These are phyloP conservation scores for Telmatochromis brachygnathus DNA, from an alignment of 2,113 vertebrate species.

Conservation along the genomic window DNA sequence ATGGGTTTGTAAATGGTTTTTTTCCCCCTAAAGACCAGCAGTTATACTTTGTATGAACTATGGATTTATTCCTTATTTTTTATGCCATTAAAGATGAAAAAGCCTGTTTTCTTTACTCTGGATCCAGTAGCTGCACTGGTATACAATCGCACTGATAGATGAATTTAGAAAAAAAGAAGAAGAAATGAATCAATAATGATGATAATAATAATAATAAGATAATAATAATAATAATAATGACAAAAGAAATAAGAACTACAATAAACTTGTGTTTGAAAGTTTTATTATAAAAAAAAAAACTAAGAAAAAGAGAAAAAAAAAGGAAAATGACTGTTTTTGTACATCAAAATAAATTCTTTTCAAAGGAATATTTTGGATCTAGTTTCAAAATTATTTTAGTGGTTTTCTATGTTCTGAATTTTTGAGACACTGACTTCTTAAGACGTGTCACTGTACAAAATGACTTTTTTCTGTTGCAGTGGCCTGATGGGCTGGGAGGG, in stretches of 20 bases:
- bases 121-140: constrained; percentile 96
- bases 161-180: constrained; percentile 9
- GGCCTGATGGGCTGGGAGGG: constrained; percentile 71
- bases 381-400: constrained; percentile 99
- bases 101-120: constrained; percentile 93
- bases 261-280: constrained; percentile 87
- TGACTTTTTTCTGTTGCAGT: constrained; percentile 76
- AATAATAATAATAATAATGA: constrained; percentile 43
- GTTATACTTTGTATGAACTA: constrained; percentile 99
- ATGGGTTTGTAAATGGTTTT: constrained; percentile 95
- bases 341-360: constrained; percentile 95
- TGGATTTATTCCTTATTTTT: constrained; percentile 84
- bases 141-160: constrained; percentile 95
- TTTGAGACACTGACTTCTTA: constrained; percentile 74
- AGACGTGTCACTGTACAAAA: constrained; percentile 83
- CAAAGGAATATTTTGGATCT: constrained; percentile 94
- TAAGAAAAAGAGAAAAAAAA: constrained; percentile 36
- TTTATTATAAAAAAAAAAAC: constrained; percentile 76
- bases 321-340: constrained; percentile 94
- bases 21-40: constrained; percentile 93
- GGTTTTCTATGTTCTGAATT: constrained; percentile 92
- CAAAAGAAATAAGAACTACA: constrained; percentile 74
- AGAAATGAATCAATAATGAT: constrained; percentile 58
- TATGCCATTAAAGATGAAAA: constrained; percentile 87
- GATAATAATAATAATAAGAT: fast-evolving